Percentiles rank a stretch among this genome's conserved stretches.
phyloP scores from a whole-genome alignment of 2,888 invertebrate genomes.

The Blera fallax region DNA sequence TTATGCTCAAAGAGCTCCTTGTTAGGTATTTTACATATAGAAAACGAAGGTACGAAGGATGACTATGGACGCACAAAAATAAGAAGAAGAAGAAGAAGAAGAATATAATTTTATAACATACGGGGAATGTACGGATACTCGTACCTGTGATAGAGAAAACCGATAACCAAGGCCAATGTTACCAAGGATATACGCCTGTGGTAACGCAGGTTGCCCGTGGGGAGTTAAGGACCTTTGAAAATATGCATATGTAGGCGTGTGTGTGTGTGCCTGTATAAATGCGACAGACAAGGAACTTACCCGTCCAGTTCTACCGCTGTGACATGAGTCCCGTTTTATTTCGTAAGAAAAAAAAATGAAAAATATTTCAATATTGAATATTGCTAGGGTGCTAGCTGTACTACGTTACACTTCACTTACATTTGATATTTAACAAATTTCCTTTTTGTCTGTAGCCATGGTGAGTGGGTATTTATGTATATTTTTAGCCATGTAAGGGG shows the following conservation, averaged over 20 bases:
- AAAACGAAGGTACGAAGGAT: slow-evolving; percentile 29
- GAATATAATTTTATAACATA: slow-evolving; percentile 69
- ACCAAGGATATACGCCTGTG: slow-evolving; percentile 68
- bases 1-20: slow-evolving; percentile 67
- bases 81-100: slow-evolving; percentile 21
- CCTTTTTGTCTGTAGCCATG: slow-evolving; percentile 29
- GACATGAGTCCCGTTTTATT: slow-evolving; percentile 51
- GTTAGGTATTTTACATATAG: slow-evolving; percentile 69
- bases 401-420: slow-evolving; percentile 31
- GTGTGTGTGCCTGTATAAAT: neutral
- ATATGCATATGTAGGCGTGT: slow-evolving; percentile 32
- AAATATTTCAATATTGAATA: slow-evolving; percentile 33
- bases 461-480: neutral
- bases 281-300: slow-evolving; percentile 52
- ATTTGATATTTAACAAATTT: slow-evolving; percentile 42
- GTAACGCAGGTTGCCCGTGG: slow-evolving; percentile 71
- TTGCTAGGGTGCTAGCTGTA: slow-evolving; percentile 21
- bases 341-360: slow-evolving; percentile 37
- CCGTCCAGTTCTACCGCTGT: slow-evolving; percentile 49
- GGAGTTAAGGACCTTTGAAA: slow-evolving; percentile 65
- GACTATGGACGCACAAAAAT: slow-evolving; percentile 45
- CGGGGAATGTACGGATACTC: slow-evolving; percentile 28
- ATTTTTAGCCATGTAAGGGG: neutral
- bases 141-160: slow-evolving; percentile 61
- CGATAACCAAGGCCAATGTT: slow-evolving; percentile 69